Base-by-base conservation (phyloP, 53 echinoderm and acorn worm species). In the Luidia sarsii region DNA sequence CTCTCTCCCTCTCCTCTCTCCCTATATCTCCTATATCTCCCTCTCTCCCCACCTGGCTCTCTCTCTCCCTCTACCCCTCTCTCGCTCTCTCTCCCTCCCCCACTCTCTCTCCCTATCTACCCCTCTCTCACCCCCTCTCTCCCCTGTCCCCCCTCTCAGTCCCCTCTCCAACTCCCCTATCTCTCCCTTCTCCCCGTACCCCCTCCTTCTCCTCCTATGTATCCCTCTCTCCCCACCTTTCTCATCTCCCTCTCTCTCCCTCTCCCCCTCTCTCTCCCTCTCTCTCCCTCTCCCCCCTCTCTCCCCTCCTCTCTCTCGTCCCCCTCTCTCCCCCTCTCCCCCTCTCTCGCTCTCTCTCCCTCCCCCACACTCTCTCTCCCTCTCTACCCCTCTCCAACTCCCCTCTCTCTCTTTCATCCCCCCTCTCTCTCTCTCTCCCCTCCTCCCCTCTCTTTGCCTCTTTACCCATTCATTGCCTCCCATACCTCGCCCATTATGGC, bases 231-330 rank as follows among this genome's bases (percentile, higher is more conserved):
- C 29, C 46, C 31, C 24, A 46, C 77, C 45, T 60, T 77, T 55
- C 55, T 72, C 72, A 37, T 31, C 46, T 60, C 61, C 61, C 41
- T 61, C 48, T 48, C 48, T 25, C 48, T n/a, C 3, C 7, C n/a
- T 53, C n/a, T 6, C 4, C n/a, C 4, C 4, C n/a, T 32, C 7
- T 67, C 15, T 22, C 13, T n/a, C 20, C 29, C 46, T 38, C 24
- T 60, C 77, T 55, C 46, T 77, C 61, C 55, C 56, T 77, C 61
- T 43, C 77, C 48, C 61, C 48, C 14, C 48, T n/a, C 3, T 3
- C n/a, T 53, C n/a, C 3, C 4, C n/a, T 16, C 4, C n/a, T 32
- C 7, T 67, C 15, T 22, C 13, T 25, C 29, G 31, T 38, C 24
- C 55, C 77, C 45, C 46, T 77, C 61, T 45, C 56, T 60, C 61